A percentile compares a stretch with the other conserved stretches of the same genome.
Evolutionary conservation across 2,888 invertebrate species (phyloP).

Genomic region (Melanostoma mellinum): DNA sequence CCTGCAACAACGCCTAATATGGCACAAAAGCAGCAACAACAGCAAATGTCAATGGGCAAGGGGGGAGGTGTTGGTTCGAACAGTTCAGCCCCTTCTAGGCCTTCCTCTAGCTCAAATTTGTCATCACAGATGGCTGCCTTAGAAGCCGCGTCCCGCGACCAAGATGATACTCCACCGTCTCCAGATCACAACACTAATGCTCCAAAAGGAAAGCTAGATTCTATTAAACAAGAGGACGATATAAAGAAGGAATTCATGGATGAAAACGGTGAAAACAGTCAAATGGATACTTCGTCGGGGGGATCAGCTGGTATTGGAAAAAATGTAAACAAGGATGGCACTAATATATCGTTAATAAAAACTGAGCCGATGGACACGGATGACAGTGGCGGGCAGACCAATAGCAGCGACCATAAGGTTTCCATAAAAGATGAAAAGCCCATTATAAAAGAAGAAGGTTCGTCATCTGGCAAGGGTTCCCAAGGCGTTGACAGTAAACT

Average conservation of each 20-base stretch:
- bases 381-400: constrained; percentile 80
- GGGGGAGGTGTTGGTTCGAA: constrained; percentile 75
- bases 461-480: constrained; percentile 74
- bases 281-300: constrained; percentile 80
- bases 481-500: constrained; percentile 79
- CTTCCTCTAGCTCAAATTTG: constrained; percentile 83
- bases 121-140: constrained; percentile 89
- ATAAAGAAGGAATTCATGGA: constrained; percentile 87
- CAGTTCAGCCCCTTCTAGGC: constrained; percentile 74
- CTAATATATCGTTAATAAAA: constrained; percentile 78
- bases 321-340: constrained; percentile 86
- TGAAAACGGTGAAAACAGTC: constrained; percentile 81
- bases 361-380: constrained; percentile 81
- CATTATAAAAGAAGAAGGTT: constrained; percentile 78
- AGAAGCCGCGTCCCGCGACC: constrained; percentile 86
- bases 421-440: constrained; percentile 83
- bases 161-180: constrained; percentile 86
- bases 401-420: constrained; percentile 80
- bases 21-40: constrained; percentile 75
- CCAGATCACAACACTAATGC: constrained; percentile 81
- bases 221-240: constrained; percentile 86
- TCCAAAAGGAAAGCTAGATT: constrained; percentile 86
- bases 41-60: constrained; percentile 77
- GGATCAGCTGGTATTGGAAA: constrained; percentile 83
- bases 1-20: constrained; percentile 78